Evolutionary conservation across 1,140 invertebrate species (phyloP).

Genomic region (Drosophila sturtevanti): DNA sequence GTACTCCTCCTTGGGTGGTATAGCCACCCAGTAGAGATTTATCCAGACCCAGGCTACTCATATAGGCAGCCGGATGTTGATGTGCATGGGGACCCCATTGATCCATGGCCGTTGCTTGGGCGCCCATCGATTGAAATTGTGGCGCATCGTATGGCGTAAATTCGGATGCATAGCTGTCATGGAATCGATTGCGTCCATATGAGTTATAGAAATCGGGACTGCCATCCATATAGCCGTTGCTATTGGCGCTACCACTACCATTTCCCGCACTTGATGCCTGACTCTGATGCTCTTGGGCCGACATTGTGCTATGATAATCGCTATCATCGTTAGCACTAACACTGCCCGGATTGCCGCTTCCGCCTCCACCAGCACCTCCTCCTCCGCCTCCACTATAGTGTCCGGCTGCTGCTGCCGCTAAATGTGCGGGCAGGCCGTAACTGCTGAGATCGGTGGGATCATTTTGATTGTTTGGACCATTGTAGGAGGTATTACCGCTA

Average conservation of each 20-base stretch:
- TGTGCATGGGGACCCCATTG: constrained; percentile 84
- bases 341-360: constrained; percentile 12
- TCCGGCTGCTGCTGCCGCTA: constrained; percentile 55
- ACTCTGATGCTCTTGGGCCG: constrained; percentile 87
- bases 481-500: constrained; percentile 41
- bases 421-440: constrained; percentile 69
- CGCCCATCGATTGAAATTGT: constrained; percentile 92
- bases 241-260: constrained; percentile 57
- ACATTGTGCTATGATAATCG: constrained; percentile 76
- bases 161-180: constrained; percentile 58
- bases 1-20: constrained; percentile 77
- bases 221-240: constrained; percentile 84
- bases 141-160: constrained; percentile 87
- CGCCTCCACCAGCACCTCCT: constrained; percentile 36
- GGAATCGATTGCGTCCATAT: constrained; percentile 59
- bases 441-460: constrained; percentile 80
- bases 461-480: constrained; percentile 57
- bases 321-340: constrained; percentile 57
- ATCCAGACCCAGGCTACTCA: constrained; percentile 75
- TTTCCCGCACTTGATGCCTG: constrained; percentile 83
- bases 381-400: constrained; percentile 45
- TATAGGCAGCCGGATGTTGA: constrained; percentile 77
- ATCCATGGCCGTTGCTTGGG: constrained; percentile 84
- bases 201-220: constrained; percentile 89
- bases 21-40: constrained; percentile 77